A percentile compares a stretch with the other conserved stretches of the same genome.
These are phyloP conservation scores for Perca flavescens DNA, from an alignment of 2,113 vertebrate genomes.

Conservation along the genomic window DNA sequence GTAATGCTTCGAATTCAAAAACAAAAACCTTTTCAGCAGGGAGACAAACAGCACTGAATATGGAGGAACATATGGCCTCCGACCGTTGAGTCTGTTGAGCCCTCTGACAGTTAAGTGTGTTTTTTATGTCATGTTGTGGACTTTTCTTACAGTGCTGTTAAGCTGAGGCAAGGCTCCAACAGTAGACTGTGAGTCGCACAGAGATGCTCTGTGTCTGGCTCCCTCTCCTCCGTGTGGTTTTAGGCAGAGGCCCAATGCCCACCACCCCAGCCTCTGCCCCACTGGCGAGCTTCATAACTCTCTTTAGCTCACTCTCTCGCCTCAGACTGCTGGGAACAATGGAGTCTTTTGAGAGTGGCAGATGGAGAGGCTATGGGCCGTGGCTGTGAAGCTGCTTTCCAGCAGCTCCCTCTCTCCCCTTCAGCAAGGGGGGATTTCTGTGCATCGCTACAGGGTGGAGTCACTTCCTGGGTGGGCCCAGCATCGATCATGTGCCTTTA, in stretches of 20 bases:
- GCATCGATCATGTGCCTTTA: conserved; percentile 54
- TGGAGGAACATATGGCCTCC: conserved; percentile 49
- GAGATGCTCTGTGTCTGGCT: conserved; percentile 80
- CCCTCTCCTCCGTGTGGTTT: conserved; percentile 80
- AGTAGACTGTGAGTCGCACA: conserved; percentile 70
- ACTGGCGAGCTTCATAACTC: conserved; percentile 63
- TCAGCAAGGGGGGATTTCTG: conserved; percentile 68
- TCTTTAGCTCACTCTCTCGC: conserved; percentile 70
- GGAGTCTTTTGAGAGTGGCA: conserved; percentile 79
- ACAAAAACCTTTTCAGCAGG: background rate
- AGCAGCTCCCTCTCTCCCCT: conserved; percentile 52
- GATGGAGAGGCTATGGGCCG: conserved; percentile 60
- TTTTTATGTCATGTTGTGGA: conserved; percentile 71
- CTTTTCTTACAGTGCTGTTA: conserved; percentile 71
- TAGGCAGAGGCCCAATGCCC: conserved; percentile 80
- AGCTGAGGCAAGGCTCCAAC: conserved; percentile 71
- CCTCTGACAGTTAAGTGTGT: conserved; percentile 77
- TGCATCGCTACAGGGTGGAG: conserved; percentile 71
- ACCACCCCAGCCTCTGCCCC: conserved; percentile 64
- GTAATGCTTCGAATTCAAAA: conserved; percentile 45
- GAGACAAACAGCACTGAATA: conserved; percentile 71
- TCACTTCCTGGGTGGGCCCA: conserved; percentile 80
- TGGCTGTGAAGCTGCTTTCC: conserved; percentile 57
- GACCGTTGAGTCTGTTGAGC: conserved; percentile 70
- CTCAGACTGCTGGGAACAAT: conserved; percentile 77